These are phyloP conservation scores for Formicarius rufipectus DNA, from an alignment of 2,113 vertebrate species.

Conservation along the genomic window DNA sequence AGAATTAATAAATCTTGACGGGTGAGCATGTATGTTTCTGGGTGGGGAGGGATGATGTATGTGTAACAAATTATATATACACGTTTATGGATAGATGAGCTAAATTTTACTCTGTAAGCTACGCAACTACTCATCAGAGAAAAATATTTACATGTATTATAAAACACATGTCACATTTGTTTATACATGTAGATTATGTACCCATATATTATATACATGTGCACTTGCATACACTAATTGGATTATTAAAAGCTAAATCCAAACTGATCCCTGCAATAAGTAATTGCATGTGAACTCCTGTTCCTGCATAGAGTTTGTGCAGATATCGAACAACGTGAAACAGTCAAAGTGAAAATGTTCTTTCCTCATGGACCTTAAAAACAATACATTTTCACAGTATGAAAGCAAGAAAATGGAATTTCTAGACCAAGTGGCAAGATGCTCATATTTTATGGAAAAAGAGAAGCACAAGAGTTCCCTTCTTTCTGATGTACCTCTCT, in stretches of 20 bases:
- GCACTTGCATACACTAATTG: background rate
- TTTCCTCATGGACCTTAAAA: background rate
- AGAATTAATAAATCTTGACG: background rate
- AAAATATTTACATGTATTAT: background rate
- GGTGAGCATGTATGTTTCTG: background rate
- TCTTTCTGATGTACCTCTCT: conserved; percentile 21
- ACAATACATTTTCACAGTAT: background rate
- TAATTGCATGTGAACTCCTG: background rate
- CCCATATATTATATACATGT: background rate
- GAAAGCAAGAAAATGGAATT: background rate
- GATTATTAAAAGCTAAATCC: conserved; percentile 32
- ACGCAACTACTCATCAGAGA: background rate
- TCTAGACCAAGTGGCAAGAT: background rate
- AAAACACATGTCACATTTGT: background rate
- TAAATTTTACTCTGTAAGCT: background rate
- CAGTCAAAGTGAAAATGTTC: background rate
- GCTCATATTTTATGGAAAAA: conserved; percentile 18
- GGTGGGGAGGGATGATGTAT: background rate
- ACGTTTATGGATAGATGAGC: background rate
- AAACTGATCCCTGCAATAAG: background rate
- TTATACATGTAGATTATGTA: background rate
- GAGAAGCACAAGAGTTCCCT: background rate
- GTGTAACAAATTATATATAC: background rate
- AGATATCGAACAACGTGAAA: background rate
- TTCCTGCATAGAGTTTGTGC: background rate